Percentiles rank a stretch among this genome's conserved stretches.
Conservation (phyloP, 2,888 invertebrate genomes). For the Zele albiditarsus region DNA sequence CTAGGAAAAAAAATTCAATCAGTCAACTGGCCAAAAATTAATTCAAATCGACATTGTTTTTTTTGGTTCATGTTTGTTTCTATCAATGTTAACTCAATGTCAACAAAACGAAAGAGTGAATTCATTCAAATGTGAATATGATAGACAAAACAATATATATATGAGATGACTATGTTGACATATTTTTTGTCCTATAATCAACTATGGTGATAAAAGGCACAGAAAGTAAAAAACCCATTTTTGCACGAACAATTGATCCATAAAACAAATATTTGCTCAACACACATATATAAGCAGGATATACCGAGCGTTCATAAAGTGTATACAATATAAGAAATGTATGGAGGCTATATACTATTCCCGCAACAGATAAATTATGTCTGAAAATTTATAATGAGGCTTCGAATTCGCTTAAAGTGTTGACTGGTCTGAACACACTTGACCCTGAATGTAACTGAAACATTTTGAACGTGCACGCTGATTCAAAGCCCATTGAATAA, state of each 20-base stretch:
- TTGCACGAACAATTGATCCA: background rate
- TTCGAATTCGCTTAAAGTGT: conserved; percentile 4
- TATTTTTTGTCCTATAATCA: no score
- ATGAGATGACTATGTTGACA: background rate
- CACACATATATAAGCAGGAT: background rate
- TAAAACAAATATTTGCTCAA: background rate
- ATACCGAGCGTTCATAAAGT: background rate
- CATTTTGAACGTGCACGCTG: conserved; percentile 25
- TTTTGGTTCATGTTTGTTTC: background rate
- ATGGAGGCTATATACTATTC: background rate
- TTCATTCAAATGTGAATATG: background rate
- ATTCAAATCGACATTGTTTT: background rate
- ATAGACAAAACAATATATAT: background rate
- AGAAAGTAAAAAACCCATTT: no score
- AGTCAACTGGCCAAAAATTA: conserved; percentile 7
- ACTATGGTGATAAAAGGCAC: no score
- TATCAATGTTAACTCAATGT: background rate
- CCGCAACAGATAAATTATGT: background rate
- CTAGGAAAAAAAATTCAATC: conserved; percentile 11
- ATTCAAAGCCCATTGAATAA: conserved; percentile 45
- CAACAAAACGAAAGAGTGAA: background rate
- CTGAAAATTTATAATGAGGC: background rate
- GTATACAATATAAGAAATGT: conserved; percentile 10
- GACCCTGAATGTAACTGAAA: conserved; percentile 39
- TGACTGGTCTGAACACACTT: conserved; percentile 43